Evolutionary conservation across 2,888 invertebrate genomes (phyloP), one percentile per base, ranked within the genome.

Genomic region (Rambutsinella grinnellia): DNA sequence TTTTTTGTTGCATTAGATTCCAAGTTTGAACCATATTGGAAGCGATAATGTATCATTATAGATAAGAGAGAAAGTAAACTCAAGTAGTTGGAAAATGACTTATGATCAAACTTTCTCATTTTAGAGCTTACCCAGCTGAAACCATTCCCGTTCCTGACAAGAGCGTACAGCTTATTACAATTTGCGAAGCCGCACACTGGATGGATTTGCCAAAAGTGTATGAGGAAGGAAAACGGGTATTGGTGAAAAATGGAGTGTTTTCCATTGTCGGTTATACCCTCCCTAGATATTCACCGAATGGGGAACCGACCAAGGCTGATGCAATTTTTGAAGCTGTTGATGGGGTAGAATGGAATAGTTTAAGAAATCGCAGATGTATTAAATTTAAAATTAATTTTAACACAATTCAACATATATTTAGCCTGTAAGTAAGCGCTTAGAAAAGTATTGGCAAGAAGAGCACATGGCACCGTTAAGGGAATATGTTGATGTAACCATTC

Each of bases 111-210:
- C n/a, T n/a, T n/a, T n/a, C n/a, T n/a, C n/a, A n/a, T n/a, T n/a
- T n/a, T 71, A 85, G 85, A 72, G 85, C 86, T 19, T 85, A 86
- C n/a, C 76, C 84, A 2, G 88, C 87, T 0, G 88, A 88, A 79
- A 80, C 83, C 13, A 81, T 88, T 57, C 83, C 85, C 15, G 85
- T 86, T 61, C 74, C 76, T n/a, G 81, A 85, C 54, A 68, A 76
- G 5, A 84, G 85, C 3, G 85, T 85, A 1, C 86, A 88, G 53
- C 82, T 88, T 47, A 84, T 89, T 2, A 88, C 87, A 1, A 85
- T 86, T 0, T 85, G 86, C 2, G 87, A 87, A 63, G 86, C 87
- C 8, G 83, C 86, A 57, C 89, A 89, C 79, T 89, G 88, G 88
- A 85, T 88, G 78, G 85, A 88, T 70, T 60, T 86, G 44, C 85